Conservation (phyloP, 53 echinoderm and acorn worm genomes). For the Paracentrotus lividus region DNA sequence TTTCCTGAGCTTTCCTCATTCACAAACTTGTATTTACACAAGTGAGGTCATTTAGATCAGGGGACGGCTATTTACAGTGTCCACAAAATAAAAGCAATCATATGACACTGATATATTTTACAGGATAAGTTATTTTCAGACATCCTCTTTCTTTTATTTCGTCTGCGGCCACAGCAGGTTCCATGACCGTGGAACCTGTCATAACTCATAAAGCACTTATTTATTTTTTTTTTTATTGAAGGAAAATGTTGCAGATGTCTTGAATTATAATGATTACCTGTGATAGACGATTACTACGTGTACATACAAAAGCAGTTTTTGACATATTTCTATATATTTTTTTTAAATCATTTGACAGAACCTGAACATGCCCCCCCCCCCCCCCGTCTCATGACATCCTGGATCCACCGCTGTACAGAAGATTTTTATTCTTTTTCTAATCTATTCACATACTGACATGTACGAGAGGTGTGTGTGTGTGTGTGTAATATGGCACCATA, state of each 20-base stretch:
- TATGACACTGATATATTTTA: conserved; percentile 16
- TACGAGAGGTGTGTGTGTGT: no score
- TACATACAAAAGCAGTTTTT: no score
- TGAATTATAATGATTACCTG: neutral
- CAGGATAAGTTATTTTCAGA: conserved; percentile 41
- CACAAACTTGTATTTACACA: neutral
- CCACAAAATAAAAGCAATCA: neutral
- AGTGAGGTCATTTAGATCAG: neutral
- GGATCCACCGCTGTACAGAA: no score
- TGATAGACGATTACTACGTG: no score
- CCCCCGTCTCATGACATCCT: no score
- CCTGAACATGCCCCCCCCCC: no score
- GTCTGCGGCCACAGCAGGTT: neutral
- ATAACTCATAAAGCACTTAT: neutral
- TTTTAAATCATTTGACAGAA: no score
- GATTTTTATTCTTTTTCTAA: no score
- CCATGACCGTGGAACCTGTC: neutral
- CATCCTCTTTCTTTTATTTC: conserved; percentile 12
- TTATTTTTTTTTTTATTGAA: neutral
- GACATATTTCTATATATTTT: no score
- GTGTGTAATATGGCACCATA: no score
- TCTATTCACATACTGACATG: no score
- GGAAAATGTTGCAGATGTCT: neutral
- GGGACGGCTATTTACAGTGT: neutral
- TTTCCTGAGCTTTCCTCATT: neutral